Evolutionary conservation across 2,797 vertebrate species (phyloP).

Genomic region (Echeneis naucrates): DNA sequence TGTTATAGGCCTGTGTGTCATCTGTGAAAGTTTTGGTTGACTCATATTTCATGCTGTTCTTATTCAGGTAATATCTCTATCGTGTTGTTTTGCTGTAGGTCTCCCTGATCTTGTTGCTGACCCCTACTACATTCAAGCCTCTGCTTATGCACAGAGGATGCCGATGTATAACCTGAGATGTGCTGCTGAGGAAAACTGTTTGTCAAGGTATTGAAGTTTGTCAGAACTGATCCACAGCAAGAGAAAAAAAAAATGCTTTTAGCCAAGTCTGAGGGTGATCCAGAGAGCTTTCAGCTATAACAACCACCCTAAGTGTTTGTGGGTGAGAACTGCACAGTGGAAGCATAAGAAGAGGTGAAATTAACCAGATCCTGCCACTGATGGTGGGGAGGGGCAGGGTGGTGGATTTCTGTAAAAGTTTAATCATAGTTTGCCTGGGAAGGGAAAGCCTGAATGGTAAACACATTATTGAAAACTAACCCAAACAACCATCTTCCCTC

Average conservation of each 20-base stretch:
- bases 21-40: neutral
- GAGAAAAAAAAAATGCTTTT: neutral
- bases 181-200: constrained; percentile 96
- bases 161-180: constrained; percentile 98
- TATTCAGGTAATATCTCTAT: constrained; percentile 23
- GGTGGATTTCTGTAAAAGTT: constrained; percentile 65
- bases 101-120: constrained; percentile 97
- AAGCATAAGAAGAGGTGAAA: constrained; percentile 61
- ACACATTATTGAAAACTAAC: constrained; percentile 77
- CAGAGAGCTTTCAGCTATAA: constrained; percentile 56
- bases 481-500: constrained; percentile 66
- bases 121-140: constrained; percentile 96
- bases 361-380: constrained; percentile 61
- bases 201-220: constrained; percentile 89
- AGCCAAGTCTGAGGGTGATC: constrained; percentile 60
- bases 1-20: neutral
- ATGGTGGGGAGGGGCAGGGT: constrained; percentile 49
- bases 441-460: constrained; percentile 79
- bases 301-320: constrained; percentile 64
- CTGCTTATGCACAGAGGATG: constrained; percentile 93
- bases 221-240: constrained; percentile 19
- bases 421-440: constrained; percentile 70
- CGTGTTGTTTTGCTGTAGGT: constrained; percentile 78
- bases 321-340: constrained; percentile 52
- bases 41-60: neutral